Conservation (phyloP, 2,113 vertebrate species). For the Lucifuga dentata region DNA sequence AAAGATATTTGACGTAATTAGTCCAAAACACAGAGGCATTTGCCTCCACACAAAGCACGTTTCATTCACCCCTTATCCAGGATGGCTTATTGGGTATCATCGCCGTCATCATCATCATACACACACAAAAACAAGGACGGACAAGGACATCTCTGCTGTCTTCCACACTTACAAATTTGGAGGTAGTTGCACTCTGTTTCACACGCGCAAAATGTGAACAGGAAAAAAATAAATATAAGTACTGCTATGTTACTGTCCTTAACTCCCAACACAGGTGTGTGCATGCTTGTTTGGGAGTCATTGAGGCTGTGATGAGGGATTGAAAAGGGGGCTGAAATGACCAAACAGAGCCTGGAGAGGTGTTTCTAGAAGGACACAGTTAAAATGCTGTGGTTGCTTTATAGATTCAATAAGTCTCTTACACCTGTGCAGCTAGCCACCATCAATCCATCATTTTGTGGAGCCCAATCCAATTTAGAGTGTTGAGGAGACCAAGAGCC, state of each 20-base stretch:
- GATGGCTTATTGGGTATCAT: no score
- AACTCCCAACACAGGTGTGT: slow-evolving; percentile 26
- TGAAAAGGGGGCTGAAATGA: slow-evolving; percentile 52
- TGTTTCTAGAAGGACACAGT: slow-evolving; percentile 70
- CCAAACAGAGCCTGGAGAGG: slow-evolving; percentile 61
- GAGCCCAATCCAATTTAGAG: slow-evolving; percentile 79
- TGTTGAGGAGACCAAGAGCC: slow-evolving; percentile 70
- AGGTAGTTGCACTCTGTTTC: slow-evolving; percentile 14
- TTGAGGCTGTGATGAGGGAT: slow-evolving; percentile 22
- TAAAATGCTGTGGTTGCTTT: slow-evolving; percentile 72
- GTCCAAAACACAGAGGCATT: slow-evolving; percentile 52
- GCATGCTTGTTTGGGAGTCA: slow-evolving; percentile 21
- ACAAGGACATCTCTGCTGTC: not conserved
- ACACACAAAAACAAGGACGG: not conserved
- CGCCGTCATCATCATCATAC: no score
- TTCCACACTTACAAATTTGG: not conserved
- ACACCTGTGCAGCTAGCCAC: slow-evolving; percentile 78
- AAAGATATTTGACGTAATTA: slow-evolving; percentile 68
- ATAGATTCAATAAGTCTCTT: slow-evolving; percentile 79
- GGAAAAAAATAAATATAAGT: not conserved
- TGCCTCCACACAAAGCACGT: slow-evolving; percentile 24
- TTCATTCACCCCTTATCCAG: slow-evolving; percentile 7
- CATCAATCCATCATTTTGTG: slow-evolving; percentile 79
- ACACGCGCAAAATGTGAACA: not conserved
- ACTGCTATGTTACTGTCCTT: slow-evolving; percentile 14